Evolutionary conservation across 1,140 invertebrate species (phyloP).

Genomic region (Danaus plexippus): DNA sequence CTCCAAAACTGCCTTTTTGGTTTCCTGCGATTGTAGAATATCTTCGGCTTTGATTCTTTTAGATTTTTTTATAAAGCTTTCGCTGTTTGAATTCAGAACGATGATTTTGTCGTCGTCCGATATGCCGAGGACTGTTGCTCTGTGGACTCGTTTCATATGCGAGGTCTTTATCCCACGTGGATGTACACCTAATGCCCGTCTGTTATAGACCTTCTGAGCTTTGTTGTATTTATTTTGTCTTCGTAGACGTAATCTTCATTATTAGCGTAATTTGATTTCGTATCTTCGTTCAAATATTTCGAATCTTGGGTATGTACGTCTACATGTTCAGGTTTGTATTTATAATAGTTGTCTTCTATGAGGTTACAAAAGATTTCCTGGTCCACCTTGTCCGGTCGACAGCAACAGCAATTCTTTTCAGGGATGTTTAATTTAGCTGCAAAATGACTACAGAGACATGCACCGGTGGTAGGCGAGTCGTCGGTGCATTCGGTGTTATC

Average conservation of each 20-base stretch:
- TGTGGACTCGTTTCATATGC: slow-evolving; percentile 19
- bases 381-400: slow-evolving; percentile 15
- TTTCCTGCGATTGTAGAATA: slow-evolving; percentile 47
- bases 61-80: slow-evolving; percentile 5
- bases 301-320: slow-evolving; percentile 34
- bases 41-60: slow-evolving; percentile 17
- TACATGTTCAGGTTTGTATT: slow-evolving; percentile 20
- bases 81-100: slow-evolving; percentile 15
- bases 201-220: no score
- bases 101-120: slow-evolving; percentile 30
- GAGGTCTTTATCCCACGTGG: slow-evolving; percentile 5
- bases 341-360: slow-evolving; percentile 11
- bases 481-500: slow-evolving; percentile 25
- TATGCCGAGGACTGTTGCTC: slow-evolving; percentile 20
- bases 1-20: slow-evolving; percentile 53
- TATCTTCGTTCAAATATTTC: slow-evolving; percentile 10
- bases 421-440: slow-evolving; percentile 33
- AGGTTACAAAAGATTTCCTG: slow-evolving; percentile 33
- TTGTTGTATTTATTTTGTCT: no score
- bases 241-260: no score
- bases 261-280: not conserved
- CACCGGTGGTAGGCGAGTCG: slow-evolving; percentile 1
- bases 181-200: not conserved
- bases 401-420: slow-evolving; percentile 25
- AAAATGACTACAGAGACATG: slow-evolving; percentile 30